Base-by-base conservation (phyloP, 1,140 invertebrate species). In the Diploscapter pachys region DNA sequence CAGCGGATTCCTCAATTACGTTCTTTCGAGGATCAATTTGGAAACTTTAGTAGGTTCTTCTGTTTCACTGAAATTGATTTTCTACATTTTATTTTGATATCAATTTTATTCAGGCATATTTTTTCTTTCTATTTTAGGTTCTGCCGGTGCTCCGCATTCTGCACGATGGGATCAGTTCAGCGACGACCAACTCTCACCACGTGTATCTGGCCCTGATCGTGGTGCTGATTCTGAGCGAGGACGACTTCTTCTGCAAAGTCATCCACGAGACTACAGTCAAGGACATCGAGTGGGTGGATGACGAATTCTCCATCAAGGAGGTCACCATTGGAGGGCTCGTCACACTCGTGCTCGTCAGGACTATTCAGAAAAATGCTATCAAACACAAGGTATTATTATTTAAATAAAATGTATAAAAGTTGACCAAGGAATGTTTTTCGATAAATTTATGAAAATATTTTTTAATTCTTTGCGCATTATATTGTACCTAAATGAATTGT, bases 151-250 rank as follows among this genome's bases (percentile, higher is more conserved):
- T 98, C 59, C 91, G 92, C 88, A 94, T 95, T 59, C 87, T 99
- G 59, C 98, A 98, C 71, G 83, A 81, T 56, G 85, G 83, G 31
- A 69, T 80, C 9, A 68, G 77, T 4, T 50, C 49, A 6, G 50
- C 73, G 53, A 48, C 9, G 50, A 69, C 62, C 5, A 78, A 72
- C 31, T 75, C 81, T 5, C 96, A 99, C 89, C 95, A 98, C 86
- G 96, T 98, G 81, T 99, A 99, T 86, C 98, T 99, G 94, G 95
- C 95, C 0, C 89, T 99, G 3, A 99, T 99, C 72, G 94, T 99
- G 31, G 87, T 99, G 48, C 89, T 99, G 5, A 96, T 99, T 81
- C 88, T 99, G 3, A 97, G 93, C 70, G 97, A 99, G 88, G 96
- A 99, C 87, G 93, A 96, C 78, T 88, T 90, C 4, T 97, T 98